Conservation (phyloP, 2,113 vertebrate species). For the Scolopax mira region DNA sequence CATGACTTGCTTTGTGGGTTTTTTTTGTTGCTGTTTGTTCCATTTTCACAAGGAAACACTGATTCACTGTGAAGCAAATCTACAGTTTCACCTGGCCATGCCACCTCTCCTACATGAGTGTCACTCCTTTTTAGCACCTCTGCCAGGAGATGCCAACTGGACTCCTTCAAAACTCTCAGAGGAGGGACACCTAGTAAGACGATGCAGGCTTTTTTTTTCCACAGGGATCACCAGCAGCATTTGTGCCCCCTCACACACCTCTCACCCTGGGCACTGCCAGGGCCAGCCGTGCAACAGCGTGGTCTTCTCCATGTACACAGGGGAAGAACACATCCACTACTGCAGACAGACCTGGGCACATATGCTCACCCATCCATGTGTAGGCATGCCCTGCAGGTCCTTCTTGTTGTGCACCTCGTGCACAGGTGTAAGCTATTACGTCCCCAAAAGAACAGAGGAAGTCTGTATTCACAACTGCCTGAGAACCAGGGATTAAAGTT, state of each 20-base stretch:
- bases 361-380: accelerated
- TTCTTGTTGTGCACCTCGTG: neutral
- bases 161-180: neutral
- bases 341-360: neutral
- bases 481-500: neutral
- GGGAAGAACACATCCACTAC: neutral
- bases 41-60: neutral
- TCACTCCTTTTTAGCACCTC: neutral
- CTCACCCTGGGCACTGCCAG: neutral
- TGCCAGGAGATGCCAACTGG: neutral
- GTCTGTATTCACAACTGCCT: neutral
- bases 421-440: accelerated
- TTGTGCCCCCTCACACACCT: accelerated
- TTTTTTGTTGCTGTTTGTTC: neutral
- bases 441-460: neutral
- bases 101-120: neutral
- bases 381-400: neutral
- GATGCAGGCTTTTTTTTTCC: neutral
- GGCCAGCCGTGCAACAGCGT: accelerated
- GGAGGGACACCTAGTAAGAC: neutral
- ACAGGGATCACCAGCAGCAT: neutral
- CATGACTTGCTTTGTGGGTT: neutral
- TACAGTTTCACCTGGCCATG: neutral
- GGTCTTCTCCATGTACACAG: accelerated
- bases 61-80: neutral